Evolutionary conservation across 2,113 vertebrate species (phyloP).

Genomic region (Haemorhous mexicanus): DNA sequence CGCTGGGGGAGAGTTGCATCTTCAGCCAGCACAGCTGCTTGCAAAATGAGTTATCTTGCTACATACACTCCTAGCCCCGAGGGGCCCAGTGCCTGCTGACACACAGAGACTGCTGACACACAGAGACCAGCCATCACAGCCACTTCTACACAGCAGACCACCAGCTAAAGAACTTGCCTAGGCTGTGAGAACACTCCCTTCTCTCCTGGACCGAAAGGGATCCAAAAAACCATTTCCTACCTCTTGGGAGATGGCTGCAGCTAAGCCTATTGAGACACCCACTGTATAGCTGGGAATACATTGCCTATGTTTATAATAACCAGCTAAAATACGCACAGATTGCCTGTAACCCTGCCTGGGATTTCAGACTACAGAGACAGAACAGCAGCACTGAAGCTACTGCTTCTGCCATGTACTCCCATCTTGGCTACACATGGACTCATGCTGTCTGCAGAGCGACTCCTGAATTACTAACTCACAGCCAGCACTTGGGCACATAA

Average conservation of each 20-base stretch:
- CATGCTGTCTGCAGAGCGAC: rapidly evolving
- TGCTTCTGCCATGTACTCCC: rapidly evolving
- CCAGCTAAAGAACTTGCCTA: background rate
- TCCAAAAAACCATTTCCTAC: background rate
- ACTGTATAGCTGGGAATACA: rapidly evolving
- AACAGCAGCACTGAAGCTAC: background rate
- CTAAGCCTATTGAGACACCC: background rate
- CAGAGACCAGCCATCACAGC: background rate
- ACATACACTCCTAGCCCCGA: background rate
- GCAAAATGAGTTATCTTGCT: conserved; percentile 9
- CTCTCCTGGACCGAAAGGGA: background rate
- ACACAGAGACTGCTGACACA: background rate
- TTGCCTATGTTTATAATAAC: background rate
- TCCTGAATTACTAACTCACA: background rate
- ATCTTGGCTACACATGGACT: rapidly evolving
- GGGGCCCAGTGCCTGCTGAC: background rate
- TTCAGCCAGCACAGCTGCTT: conserved; percentile 47
- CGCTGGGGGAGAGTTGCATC: background rate
- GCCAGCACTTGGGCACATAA: background rate
- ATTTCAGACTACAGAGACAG: background rate
- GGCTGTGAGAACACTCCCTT: rapidly evolving
- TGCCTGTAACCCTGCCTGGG: background rate
- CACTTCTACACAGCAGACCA: background rate
- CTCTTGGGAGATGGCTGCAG: background rate
- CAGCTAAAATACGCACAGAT: rapidly evolving